phyloP scores from a whole-genome alignment of 2,797 vertebrate species.

The Zalophus californianus region DNA sequence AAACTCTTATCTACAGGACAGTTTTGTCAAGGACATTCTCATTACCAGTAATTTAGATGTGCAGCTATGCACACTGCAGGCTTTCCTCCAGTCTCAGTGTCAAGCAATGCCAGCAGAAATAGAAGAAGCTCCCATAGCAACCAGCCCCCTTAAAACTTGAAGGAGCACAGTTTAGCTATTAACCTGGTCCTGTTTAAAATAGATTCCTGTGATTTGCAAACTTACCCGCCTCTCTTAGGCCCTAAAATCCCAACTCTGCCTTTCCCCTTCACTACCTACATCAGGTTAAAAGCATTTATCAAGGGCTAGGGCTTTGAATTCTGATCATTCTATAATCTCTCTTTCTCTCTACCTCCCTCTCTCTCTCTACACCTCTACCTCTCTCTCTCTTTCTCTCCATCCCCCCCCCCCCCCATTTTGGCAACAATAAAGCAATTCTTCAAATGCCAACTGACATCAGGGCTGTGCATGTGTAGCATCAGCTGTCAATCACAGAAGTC shows the following conservation, averaged over 20 bases:
- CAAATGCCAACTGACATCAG: background rate
- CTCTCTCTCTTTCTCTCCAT: fast-evolving
- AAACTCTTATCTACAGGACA: background rate
- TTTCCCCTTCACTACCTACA: background rate
- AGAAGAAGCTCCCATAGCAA: background rate
- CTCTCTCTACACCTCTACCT: background rate
- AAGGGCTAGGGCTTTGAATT: slow-evolving; percentile 28
- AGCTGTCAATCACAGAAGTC: background rate
- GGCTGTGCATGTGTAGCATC: background rate
- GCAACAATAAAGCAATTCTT: slow-evolving; percentile 12
- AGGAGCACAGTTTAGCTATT: background rate
- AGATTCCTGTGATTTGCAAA: background rate
- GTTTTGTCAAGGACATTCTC: slow-evolving; percentile 11
- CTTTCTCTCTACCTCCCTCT: background rate
- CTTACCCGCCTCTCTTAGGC: background rate
- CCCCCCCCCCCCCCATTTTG: background rate
- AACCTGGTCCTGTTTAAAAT: background rate
- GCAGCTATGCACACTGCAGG: background rate
- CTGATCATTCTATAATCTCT: background rate
- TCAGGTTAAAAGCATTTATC: background rate
- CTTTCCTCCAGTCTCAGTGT: background rate
- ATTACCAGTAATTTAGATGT: background rate
- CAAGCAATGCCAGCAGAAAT: background rate
- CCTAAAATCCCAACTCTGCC: background rate
- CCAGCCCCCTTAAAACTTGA: background rate